Evolutionary conservation across 2,113 vertebrate species (phyloP).

Genomic region (Lophotis ruficrista): DNA sequence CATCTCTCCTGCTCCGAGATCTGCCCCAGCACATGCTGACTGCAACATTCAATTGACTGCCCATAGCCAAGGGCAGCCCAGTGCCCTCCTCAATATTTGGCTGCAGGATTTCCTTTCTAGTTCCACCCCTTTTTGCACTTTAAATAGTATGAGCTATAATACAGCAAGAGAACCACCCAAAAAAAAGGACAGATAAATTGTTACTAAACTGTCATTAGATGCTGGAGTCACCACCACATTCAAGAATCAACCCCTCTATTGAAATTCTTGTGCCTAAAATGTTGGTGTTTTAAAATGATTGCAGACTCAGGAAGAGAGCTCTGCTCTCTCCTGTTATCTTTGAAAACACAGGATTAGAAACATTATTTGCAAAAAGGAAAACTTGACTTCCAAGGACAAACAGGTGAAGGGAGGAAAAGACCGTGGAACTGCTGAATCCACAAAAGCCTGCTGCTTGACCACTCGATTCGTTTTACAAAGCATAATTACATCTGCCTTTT

Average conservation of each 20-base stretch:
- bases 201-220: not conserved
- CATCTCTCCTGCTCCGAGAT: not conserved
- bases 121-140: not conserved
- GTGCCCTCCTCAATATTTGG: not conserved
- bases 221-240: not conserved
- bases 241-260: not conserved
- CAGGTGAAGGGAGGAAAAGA: not conserved
- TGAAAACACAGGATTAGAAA: not conserved
- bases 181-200: not conserved
- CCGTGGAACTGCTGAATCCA: conserved; percentile 11
- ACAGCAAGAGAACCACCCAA: not conserved
- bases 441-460: conserved; percentile 29
- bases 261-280: not conserved
- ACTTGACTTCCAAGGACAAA: not conserved
- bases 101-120: conserved; percentile 35
- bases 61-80: not conserved
- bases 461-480: not conserved
- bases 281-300: not conserved
- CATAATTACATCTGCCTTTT: conserved; percentile 43
- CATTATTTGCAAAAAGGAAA: not conserved
- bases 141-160: not conserved
- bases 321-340: not conserved
- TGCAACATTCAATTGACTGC: not conserved
- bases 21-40: not conserved
- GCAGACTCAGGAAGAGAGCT: not conserved